Evolutionary conservation across 53 echinoderm and acorn worm species (phyloP), one percentile per base, ranked within the genome.

Genomic region (Glandiceps talaboti): DNA sequence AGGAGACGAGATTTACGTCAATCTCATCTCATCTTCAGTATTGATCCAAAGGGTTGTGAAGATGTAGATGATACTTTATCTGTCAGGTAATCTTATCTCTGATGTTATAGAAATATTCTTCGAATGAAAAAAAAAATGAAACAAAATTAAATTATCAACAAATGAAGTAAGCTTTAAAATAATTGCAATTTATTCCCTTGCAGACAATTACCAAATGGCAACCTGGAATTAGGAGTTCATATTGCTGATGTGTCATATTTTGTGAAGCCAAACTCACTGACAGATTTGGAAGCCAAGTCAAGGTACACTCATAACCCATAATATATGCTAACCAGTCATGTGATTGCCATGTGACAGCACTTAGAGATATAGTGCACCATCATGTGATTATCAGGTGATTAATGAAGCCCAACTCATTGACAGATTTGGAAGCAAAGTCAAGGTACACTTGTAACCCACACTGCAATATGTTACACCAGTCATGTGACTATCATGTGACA

Each of bases 11-110:
- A 97, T 82, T 84, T 97, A 30, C 79, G 93, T 25, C 30, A 84
- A 76, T 84, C 89, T 1, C 94, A 94, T 78, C 91, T 97, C 0
- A 74, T 97, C 74, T 97, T 97, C 79, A 97, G 97, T 33, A 93
- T 97, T 32, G 97, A 97, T 80, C 97, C 97, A 25, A 97, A 91
- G 29, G 97, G 97, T 32, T 97, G 97, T 82, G 93, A 97, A 80
- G 97, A 97, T 85, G 97, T 97, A 10, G 97, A 97, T 89, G 97
- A 97, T 81, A 93, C 97, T 1, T 82, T 97, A 25, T 97, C 97
- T 29, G 86, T 97, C 75, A 88, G 97, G 97, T 97, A 77, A 73
- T 45, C n/a, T n/a, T n/a, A n/a, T n/a, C n/a, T n/a, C n/a, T n/a
- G n/a, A n/a, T n/a, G n/a, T n/a, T n/a, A n/a, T n/a, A n/a, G n/a